Conservation (phyloP, 2,113 vertebrate genomes). For the Australoheros scitulus region DNA sequence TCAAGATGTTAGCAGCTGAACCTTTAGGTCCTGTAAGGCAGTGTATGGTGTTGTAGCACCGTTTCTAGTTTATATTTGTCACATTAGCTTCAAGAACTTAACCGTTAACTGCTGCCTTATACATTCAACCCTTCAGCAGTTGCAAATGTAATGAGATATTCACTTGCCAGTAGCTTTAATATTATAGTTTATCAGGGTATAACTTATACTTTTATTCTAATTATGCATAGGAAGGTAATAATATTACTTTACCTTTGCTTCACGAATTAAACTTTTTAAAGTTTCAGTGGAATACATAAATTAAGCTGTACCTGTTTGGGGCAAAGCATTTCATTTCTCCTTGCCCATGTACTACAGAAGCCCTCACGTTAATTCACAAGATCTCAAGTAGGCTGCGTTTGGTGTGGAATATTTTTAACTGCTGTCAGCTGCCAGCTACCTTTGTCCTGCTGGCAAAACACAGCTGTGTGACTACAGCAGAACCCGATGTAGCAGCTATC, state of each 20-base stretch:
- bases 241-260: no score
- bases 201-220: no score
- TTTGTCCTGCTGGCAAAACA: not conserved
- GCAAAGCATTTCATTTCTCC: not conserved
- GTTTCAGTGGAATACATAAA: not conserved
- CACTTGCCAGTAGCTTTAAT: not conserved
- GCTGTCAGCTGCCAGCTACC: constrained; percentile 1
- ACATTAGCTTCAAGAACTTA: not conserved
- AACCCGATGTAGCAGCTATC: constrained; percentile 6
- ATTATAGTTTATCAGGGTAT: not conserved
- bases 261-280: no score
- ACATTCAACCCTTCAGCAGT: not conserved
- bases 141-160: not conserved
- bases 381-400: constrained; percentile 8
- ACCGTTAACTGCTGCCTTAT: not conserved
- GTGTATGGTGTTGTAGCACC: not conserved
- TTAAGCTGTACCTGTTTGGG: not conserved
- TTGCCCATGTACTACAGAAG: not conserved
- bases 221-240: no score
- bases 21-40: not conserved
- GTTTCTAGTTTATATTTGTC: not conserved
- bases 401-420: constrained; percentile 21
- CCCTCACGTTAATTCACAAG: not conserved
- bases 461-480: constrained; percentile 21
- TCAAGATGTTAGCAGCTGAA: not conserved